Evolutionary conservation across 2,113 vertebrate genomes (phyloP).

Genomic region (Xiphorhynchus elegans): DNA sequence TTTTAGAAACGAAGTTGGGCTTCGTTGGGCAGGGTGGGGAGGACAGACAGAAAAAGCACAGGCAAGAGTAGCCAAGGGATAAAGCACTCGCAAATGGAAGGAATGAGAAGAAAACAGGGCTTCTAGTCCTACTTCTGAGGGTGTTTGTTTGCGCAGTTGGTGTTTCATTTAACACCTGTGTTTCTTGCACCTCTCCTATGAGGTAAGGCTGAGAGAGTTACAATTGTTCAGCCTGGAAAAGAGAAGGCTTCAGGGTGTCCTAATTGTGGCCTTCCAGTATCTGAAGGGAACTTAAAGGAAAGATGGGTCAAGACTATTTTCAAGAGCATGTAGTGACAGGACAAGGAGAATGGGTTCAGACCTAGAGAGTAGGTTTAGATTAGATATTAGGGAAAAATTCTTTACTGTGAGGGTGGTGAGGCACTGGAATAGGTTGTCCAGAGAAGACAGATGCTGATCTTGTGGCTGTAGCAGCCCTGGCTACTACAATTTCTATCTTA

Average conservation of each 20-base stretch:
- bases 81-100: not conserved
- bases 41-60: not conserved
- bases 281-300: not conserved
- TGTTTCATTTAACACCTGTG: not conserved
- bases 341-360: not conserved
- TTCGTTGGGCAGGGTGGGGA: not conserved
- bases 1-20: not conserved
- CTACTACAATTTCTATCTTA: not conserved
- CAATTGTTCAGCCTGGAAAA: not conserved
- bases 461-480: not conserved
- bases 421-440: not conserved
- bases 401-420: not conserved
- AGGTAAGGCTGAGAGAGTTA: not conserved
- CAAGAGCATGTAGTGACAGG: not conserved
- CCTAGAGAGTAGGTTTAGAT: not conserved
- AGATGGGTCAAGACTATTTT: not conserved
- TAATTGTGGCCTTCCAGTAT: not conserved
- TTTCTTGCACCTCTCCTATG: not conserved
- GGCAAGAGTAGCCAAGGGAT: not conserved
- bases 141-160: rapidly evolving
- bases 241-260: not conserved
- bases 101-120: not conserved
- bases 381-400: not conserved
- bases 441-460: not conserved
- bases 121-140: not conserved